A percentile compares a stretch with the other conserved stretches of the same genome.
These are phyloP conservation scores for Mallateleia sp. DNA, from an alignment of 2,888 invertebrate species.

Conservation along the genomic window DNA sequence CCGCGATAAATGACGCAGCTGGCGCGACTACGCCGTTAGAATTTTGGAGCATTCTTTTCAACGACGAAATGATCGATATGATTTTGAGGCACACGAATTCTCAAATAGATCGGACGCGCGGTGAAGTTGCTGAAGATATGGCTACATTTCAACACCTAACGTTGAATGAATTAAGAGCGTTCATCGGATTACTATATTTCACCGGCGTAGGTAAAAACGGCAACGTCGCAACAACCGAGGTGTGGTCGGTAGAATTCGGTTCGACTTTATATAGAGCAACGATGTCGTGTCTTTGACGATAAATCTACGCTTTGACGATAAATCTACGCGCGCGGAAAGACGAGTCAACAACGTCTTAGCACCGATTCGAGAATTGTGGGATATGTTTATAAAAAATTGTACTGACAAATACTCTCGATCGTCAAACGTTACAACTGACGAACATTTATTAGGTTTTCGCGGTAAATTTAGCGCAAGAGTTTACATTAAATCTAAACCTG, in stretches of 20 bases:
- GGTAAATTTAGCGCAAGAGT: conserved; percentile 23
- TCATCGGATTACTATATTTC: conserved; percentile 63
- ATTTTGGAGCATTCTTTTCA: conserved; percentile 58
- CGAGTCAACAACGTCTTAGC: background rate
- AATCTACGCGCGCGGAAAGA: conserved; percentile 23
- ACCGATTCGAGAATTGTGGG: conserved; percentile 49
- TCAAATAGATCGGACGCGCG: conserved; percentile 27
- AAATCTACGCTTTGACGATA: conserved; percentile 45
- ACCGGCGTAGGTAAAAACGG: conserved; percentile 51
- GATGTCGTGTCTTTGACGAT: background rate
- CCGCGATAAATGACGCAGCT: conserved; percentile 39
- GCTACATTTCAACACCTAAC: background rate
- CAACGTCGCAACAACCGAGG: conserved; percentile 40
- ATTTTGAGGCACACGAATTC: conserved; percentile 68
- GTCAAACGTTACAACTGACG: conserved; percentile 18
- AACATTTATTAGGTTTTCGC: conserved; percentile 34
- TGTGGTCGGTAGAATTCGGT: conserved; percentile 54
- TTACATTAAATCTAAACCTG: conserved; percentile 73
- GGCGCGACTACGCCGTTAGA: conserved; percentile 23
- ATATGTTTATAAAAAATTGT: conserved; percentile 40
- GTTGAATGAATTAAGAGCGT: conserved; percentile 44
- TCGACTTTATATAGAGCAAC: conserved; percentile 9
- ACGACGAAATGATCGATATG: conserved; percentile 51
- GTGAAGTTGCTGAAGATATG: background rate
- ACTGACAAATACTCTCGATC: background rate